Conservation (phyloP, 1,140 invertebrate genomes). For the Drosophila orosa region DNA sequence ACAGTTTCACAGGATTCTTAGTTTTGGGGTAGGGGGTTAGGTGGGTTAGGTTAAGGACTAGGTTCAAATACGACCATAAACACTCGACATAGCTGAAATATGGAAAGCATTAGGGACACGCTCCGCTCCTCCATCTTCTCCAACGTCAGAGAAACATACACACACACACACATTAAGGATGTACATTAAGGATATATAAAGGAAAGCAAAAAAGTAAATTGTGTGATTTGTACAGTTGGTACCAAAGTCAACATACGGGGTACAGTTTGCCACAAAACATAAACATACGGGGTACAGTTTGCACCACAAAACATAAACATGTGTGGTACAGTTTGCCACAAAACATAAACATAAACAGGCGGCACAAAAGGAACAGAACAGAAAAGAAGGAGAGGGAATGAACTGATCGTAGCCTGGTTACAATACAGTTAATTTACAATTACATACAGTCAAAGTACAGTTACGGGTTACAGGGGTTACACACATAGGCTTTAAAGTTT, state of each 20-base stretch:
- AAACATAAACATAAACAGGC: slow-evolving; percentile 19
- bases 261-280: slow-evolving; percentile 33
- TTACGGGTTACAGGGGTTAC: slow-evolving; percentile 27
- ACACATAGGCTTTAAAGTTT: slow-evolving; percentile 19
- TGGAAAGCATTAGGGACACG: slow-evolving; percentile 67
- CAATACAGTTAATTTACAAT: slow-evolving; percentile 31
- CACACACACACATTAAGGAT: not conserved
- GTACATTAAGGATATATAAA: slow-evolving; percentile 14
- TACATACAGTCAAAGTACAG: slow-evolving; percentile 38
- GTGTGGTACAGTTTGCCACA: slow-evolving; percentile 25
- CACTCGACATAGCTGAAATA: slow-evolving; percentile 69
- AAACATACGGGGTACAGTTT: slow-evolving; percentile 26
- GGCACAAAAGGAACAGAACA: not conserved
- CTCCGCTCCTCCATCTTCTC: slow-evolving; percentile 35
- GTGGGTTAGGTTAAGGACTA: not conserved
- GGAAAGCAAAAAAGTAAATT: slow-evolving; percentile 18
- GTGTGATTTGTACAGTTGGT: slow-evolving; percentile 23
- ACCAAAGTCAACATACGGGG: slow-evolving; percentile 9
- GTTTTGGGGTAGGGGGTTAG: too few relatives aligned
- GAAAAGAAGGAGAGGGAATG: slow-evolving; percentile 1
- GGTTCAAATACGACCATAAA: slow-evolving; percentile 18
- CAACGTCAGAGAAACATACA: slow-evolving; percentile 7
- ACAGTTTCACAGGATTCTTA: slow-evolving; percentile 3
- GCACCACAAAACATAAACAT: slow-evolving; percentile 10
- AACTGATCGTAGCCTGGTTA: not conserved